These are phyloP conservation scores for Panthera tigris DNA, from an alignment of 2,113 vertebrate species.

Conservation along the genomic window DNA sequence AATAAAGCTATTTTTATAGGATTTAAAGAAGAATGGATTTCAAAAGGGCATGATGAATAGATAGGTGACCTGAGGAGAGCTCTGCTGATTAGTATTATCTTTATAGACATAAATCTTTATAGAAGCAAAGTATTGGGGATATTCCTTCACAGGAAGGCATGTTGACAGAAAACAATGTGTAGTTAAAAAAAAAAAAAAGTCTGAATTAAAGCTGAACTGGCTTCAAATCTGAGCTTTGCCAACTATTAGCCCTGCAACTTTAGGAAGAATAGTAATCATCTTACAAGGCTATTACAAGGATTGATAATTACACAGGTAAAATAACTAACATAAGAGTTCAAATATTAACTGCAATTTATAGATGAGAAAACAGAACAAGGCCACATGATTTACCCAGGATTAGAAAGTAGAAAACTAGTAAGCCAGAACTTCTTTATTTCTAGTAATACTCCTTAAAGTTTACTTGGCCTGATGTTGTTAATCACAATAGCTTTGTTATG, in stretches of 20 bases:
- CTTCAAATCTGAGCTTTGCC: not conserved
- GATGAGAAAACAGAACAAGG: not conserved
- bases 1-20: slow-evolving; percentile 5
- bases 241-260: not conserved
- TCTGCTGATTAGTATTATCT: not conserved
- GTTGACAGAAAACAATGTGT: not conserved
- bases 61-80: not conserved
- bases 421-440: not conserved
- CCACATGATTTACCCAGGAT: not conserved
- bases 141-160: not conserved
- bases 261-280: not conserved
- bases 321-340: not conserved
- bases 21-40: not conserved
- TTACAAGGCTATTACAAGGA: not conserved
- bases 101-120: not conserved
- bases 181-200: not conserved
- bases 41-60: slow-evolving; percentile 16
- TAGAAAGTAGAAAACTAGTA: not conserved
- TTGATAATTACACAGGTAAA: not conserved
- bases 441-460: not conserved
- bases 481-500: not conserved
- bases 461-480: not conserved
- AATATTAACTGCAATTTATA: slow-evolving; percentile 14
- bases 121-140: not conserved
- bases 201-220: slow-evolving; percentile 1